Percentiles rank a stretch among this genome's conserved stretches.
phyloP scores from a whole-genome alignment of 2,888 invertebrate species.

The Lepetodrilus schrolli region DNA sequence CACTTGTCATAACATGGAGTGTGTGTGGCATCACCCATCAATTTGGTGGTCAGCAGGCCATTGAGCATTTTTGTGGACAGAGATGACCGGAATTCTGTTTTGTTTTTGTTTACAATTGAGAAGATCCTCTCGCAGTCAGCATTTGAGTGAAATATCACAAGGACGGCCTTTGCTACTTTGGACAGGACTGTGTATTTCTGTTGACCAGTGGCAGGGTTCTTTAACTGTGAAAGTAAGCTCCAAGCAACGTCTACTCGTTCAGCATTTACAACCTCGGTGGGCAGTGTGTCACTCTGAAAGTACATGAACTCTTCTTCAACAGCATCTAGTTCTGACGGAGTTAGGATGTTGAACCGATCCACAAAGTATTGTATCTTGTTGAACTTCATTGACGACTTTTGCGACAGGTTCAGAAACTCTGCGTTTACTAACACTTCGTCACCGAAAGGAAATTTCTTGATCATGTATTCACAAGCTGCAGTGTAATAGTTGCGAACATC shows the following conservation, averaged over 20 bases:
- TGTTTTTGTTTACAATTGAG: slow-evolving; percentile 34
- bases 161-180: background rate
- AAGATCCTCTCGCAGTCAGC: slow-evolving; percentile 34
- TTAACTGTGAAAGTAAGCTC: slow-evolving; percentile 25
- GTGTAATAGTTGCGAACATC: slow-evolving; percentile 23
- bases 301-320: slow-evolving; percentile 19
- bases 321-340: background rate
- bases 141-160: slow-evolving; percentile 23
- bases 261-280: background rate
- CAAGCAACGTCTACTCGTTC: slow-evolving; percentile 35
- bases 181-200: slow-evolving; percentile 13
- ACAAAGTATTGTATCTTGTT: slow-evolving; percentile 17
- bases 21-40: background rate
- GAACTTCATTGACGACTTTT: background rate
- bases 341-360: slow-evolving; percentile 1
- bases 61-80: background rate
- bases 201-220: slow-evolving; percentile 6
- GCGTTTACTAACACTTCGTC: slow-evolving; percentile 23
- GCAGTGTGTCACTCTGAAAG: background rate
- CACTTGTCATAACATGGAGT: background rate
- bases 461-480: background rate
- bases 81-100: slow-evolving; percentile 60
- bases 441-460: slow-evolving; percentile 26
- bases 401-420: background rate
- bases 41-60: background rate